phyloP scores from a whole-genome alignment of 1,140 invertebrate species.

The Euwallacea similis region DNA sequence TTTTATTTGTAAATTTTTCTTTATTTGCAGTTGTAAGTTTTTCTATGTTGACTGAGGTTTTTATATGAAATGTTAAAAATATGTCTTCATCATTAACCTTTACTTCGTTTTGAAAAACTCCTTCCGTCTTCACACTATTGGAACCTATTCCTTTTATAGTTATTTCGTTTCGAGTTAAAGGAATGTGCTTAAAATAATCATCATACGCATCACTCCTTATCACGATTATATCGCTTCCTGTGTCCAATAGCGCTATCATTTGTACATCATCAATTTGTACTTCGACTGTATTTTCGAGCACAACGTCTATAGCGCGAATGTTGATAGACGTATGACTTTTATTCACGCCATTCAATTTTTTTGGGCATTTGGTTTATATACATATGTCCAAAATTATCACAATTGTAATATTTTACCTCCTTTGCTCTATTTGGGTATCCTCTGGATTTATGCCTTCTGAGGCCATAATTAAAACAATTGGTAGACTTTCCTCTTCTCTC shows the following conservation, averaged over 20 bases:
- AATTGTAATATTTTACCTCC: slow-evolving; percentile 26
- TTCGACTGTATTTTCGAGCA: slow-evolving; percentile 7
- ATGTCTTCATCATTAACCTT: slow-evolving; percentile 25
- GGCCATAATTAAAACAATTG: slow-evolving; percentile 30
- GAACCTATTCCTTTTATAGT: no score
- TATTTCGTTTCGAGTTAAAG: slow-evolving; percentile 3
- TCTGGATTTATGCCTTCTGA: slow-evolving; percentile 17
- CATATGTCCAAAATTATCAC: slow-evolving; percentile 27
- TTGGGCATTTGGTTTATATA: slow-evolving; percentile 4
- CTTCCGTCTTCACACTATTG: no score
- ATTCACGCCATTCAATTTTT: neutral
- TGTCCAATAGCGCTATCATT: slow-evolving; percentile 16
- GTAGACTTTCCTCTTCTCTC: slow-evolving; percentile 1
- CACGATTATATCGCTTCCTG: slow-evolving; percentile 22
- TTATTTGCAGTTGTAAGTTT: no score
- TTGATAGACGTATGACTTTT: neutral
- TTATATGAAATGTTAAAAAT: slow-evolving; percentile 10
- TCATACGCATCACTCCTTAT: slow-evolving; percentile 16
- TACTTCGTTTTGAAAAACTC: slow-evolving; percentile 23
- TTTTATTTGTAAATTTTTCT: no score
- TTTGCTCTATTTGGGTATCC: slow-evolving; percentile 17
- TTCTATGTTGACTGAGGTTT: no score
- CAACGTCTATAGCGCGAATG: neutral
- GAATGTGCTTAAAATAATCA: slow-evolving; percentile 12
- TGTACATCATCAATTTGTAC: slow-evolving; percentile 8